Evolutionary conservation across 2,113 vertebrate genomes (phyloP).

Genomic region (Solea solea): DNA sequence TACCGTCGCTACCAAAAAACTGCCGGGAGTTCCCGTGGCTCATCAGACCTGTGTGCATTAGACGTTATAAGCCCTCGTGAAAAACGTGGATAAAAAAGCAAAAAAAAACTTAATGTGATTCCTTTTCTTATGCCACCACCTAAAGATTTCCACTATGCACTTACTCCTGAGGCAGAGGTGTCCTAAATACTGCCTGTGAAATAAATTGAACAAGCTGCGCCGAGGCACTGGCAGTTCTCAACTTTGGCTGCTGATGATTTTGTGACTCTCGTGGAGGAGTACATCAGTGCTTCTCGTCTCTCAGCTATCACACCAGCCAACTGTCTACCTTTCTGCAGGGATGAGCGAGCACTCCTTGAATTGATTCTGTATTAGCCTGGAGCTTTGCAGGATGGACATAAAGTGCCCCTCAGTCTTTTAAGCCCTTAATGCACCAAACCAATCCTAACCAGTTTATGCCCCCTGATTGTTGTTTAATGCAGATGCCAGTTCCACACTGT

Average conservation of each 20-base stretch:
- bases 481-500: constrained; percentile 50
- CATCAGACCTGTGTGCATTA: constrained; percentile 18
- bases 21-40: constrained; percentile 33
- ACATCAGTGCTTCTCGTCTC: constrained; percentile 35
- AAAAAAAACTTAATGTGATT: constrained; percentile 27
- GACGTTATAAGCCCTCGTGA: constrained; percentile 33
- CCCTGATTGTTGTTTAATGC: constrained; percentile 60
- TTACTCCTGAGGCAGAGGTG: constrained; percentile 7
- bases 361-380: constrained; percentile 15
- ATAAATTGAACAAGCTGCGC: constrained; percentile 13
- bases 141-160: not conserved
- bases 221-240: constrained; percentile 20
- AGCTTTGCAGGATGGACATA: constrained; percentile 30
- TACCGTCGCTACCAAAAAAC: constrained; percentile 41
- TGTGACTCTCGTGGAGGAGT: constrained; percentile 49
- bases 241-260: constrained; percentile 54
- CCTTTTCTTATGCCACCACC: constrained; percentile 5
- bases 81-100: constrained; percentile 33
- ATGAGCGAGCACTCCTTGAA: constrained; percentile 19
- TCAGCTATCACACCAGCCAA: constrained; percentile 47
- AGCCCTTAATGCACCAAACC: constrained; percentile 40
- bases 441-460: constrained; percentile 37
- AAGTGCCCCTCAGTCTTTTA: constrained; percentile 16
- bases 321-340: constrained; percentile 39
- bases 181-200: constrained; percentile 14